Base-by-base conservation (phyloP, 2,113 vertebrate genomes). In the Ictalurus punctatus region DNA sequence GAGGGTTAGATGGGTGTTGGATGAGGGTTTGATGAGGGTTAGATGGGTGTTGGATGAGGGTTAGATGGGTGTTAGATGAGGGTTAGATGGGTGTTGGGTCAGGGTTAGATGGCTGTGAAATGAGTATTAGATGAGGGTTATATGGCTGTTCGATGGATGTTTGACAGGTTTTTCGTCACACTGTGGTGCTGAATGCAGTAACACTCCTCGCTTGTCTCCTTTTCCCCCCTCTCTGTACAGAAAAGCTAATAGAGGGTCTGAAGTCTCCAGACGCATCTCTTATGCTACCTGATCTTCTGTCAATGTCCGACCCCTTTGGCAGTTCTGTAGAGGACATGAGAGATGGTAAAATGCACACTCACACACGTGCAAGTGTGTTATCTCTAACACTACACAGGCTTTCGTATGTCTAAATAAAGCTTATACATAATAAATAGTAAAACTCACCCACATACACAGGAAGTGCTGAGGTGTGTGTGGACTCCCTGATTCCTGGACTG, bases 181-280 rank as follows among this genome's bases (percentile, higher is more conserved):
- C n/a, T 52, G 10, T 52, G 10, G 10, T 79, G 40, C 23, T 19
- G 21, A 76, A 76, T 48, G 34, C 37, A 52, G 12, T 40, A 52
- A 34, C 17, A 27, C 30, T 74, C 4, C 67, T 17, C 85, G 25
- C 37, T 13, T 48, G 5, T 88, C 23, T 90, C 30, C 8, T 27
- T 83, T 21, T 34, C 21, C 12, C 12, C 86, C 76, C 23, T 58
- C 12, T 8, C 8, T 88, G 13, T 92, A 48, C 93, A 99, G 98
- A 98, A 94, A 99, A 99, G 94, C 96, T 99, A 94, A 99, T 99
- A 90, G 98, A 99, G 95, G 98, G 98, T 92, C 97, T 99, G 91
- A 99, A 99, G 95, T 99, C 98, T 95, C 98, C 98, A 69, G 98
- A 99, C 90, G 96, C 97, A 54, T 96, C 97, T 0, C 97, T 99